phyloP scores from a whole-genome alignment of 2,888 invertebrate genomes.

The Diaprepes abbreviatus region DNA sequence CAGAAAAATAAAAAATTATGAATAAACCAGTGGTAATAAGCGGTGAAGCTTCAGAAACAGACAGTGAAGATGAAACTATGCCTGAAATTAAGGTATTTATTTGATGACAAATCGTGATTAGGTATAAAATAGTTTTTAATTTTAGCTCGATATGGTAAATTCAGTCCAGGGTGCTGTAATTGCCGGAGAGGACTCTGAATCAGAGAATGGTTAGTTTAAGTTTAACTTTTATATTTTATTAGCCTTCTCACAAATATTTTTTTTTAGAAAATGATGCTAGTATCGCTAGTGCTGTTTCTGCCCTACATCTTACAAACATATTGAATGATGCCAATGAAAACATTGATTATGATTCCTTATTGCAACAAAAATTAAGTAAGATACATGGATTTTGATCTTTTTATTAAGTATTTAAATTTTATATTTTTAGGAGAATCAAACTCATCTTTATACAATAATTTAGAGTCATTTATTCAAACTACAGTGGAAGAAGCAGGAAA shows the following conservation, averaged over 20 bases:
- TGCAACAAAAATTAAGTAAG: conserved; percentile 62
- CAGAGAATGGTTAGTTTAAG: conserved; percentile 60
- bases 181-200: conserved; percentile 66
- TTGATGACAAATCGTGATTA: background rate
- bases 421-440: conserved; percentile 64
- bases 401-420: background rate
- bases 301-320: conserved; percentile 43
- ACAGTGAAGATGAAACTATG: conserved; percentile 63
- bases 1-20: conserved; percentile 48
- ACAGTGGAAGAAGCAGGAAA: conserved; percentile 59
- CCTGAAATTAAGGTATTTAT: conserved; percentile 44
- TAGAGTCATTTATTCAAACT: conserved; percentile 58
- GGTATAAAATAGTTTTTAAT: conserved; percentile 24
- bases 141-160: conserved; percentile 51
- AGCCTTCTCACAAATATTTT: conserved; percentile 13
- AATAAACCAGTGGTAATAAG: conserved; percentile 59
- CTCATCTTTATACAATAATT: conserved; percentile 57
- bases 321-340: conserved; percentile 43
- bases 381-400: too few relatives aligned
- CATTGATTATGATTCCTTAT: conserved; percentile 57
- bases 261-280: conserved; percentile 58
- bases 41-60: conserved; percentile 67
- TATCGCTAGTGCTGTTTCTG: conserved; percentile 61
- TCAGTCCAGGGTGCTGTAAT: conserved; percentile 63
- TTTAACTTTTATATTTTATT: conserved; percentile 4